These are phyloP conservation scores for Lasioglossum villosulum DNA, from an alignment of 2,888 invertebrate genomes.

Conservation along the genomic window DNA sequence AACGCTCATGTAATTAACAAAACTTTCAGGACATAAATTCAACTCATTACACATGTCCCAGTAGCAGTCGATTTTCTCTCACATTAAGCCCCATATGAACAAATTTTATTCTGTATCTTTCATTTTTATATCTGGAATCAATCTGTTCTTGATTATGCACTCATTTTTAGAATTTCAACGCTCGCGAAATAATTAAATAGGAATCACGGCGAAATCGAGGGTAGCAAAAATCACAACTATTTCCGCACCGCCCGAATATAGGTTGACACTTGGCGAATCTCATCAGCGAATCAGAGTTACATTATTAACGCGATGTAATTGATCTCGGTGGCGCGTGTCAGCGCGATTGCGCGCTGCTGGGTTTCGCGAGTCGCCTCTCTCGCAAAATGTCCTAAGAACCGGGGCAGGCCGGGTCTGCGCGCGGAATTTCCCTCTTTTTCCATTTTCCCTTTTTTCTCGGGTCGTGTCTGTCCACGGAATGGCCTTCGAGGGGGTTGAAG, in stretches of 20 bases:
- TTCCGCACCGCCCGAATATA: not conserved
- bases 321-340: constrained; percentile 1
- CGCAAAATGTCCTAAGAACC: constrained; percentile 4
- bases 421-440: constrained; percentile 1
- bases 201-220: not conserved
- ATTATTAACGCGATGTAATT: constrained; percentile 9
- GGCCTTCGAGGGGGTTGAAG: not conserved
- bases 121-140: not conserved
- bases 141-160: not conserved
- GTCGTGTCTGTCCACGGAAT: not conserved
- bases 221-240: not conserved
- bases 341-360: constrained; percentile 1
- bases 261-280: constrained; percentile 5
- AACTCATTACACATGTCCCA: not conserved
- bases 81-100: not conserved
- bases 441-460: not conserved
- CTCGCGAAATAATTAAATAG: not conserved
- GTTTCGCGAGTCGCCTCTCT: not conserved
- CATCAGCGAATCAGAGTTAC: constrained; percentile 6
- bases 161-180: not conserved
- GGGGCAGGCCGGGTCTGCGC: not conserved
- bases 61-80: not conserved
- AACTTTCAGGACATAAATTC: not conserved
- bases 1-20: not conserved
- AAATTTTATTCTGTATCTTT: not conserved